Evolutionary conservation across 2,888 invertebrate species (phyloP).

Genomic region (Agonopterix subpropinquella): DNA sequence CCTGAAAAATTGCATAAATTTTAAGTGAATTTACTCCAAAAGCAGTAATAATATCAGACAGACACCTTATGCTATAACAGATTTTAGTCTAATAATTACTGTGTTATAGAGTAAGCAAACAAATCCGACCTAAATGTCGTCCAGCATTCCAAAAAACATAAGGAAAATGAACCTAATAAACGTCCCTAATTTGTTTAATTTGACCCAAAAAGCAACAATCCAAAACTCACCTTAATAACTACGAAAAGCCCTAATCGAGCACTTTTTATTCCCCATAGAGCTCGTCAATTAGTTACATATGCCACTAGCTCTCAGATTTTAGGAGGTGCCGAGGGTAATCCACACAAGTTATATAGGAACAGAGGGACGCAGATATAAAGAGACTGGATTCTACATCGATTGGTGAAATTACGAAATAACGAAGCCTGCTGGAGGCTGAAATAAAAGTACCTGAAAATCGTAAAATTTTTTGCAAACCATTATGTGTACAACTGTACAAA

Average conservation of each 20-base stretch:
- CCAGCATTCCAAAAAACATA: neutral
- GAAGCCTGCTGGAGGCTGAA: too few relatives aligned
- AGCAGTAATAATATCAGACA: too few relatives aligned
- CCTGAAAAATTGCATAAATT: too few relatives aligned
- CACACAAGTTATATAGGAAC: slow-evolving; percentile 36
- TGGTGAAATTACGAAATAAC: too few relatives aligned
- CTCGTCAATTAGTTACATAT: slow-evolving; percentile 64
- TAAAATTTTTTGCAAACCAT: too few relatives aligned
- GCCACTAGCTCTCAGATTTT: slow-evolving; percentile 50
- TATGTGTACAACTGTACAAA: too few relatives aligned
- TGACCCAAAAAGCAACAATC: slow-evolving; percentile 4
- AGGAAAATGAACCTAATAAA: neutral
- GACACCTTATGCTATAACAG: too few relatives aligned
- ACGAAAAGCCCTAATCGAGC: slow-evolving; percentile 34
- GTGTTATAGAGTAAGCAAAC: neutral
- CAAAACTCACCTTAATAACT: neutral
- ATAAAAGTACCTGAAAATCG: too few relatives aligned
- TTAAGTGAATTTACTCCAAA: too few relatives aligned
- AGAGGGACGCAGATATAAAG: slow-evolving; percentile 10
- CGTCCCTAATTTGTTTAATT: neutral
- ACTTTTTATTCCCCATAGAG: slow-evolving; percentile 58
- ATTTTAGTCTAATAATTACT: too few relatives aligned
- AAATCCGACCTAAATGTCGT: neutral
- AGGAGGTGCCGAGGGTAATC: slow-evolving; percentile 47
- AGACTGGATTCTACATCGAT: neutral